phyloP scores from a whole-genome alignment of 2,888 invertebrate genomes.

The Falcaria lacertinaria region DNA sequence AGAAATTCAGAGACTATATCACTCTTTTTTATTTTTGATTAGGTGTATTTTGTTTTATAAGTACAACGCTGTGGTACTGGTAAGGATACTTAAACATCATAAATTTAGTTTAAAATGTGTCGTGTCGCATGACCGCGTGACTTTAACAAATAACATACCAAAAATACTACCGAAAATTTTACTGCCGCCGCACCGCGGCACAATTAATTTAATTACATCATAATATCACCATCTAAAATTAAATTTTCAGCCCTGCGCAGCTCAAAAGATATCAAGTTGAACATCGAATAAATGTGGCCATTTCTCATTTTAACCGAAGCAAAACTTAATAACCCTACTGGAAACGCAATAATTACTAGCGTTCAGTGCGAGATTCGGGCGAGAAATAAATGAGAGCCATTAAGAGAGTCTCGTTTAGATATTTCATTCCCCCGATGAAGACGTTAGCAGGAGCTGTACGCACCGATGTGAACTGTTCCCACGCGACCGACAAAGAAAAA shows the following conservation, averaged over 20 bases:
- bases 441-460: constrained; percentile 57
- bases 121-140: constrained; percentile 3
- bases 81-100: not conserved
- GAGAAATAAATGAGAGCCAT: constrained; percentile 76
- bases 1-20: too few species aligned
- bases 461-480: constrained; percentile 58
- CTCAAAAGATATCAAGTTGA: constrained; percentile 69
- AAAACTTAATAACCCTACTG: constrained; percentile 77
- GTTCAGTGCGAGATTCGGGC: constrained; percentile 73
- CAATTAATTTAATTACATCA: constrained; percentile 69
- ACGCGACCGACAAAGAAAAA: constrained; percentile 58
- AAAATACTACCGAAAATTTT: constrained; percentile 12
- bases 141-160: constrained; percentile 7
- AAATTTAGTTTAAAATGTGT: not conserved
- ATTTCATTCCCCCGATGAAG: constrained; percentile 77
- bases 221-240: constrained; percentile 67
- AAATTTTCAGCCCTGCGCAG: constrained; percentile 67
- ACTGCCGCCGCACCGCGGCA: constrained; percentile 27
- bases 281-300: constrained; percentile 69
- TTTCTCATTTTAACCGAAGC: constrained; percentile 76
- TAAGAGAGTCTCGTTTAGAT: constrained; percentile 75
- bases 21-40: too few species aligned
- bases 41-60: too few species aligned
- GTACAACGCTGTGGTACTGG: not conserved
- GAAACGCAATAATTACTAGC: constrained; percentile 75